Conservation (phyloP, 2,888 invertebrate genomes). For the Megamerina dolium region DNA sequence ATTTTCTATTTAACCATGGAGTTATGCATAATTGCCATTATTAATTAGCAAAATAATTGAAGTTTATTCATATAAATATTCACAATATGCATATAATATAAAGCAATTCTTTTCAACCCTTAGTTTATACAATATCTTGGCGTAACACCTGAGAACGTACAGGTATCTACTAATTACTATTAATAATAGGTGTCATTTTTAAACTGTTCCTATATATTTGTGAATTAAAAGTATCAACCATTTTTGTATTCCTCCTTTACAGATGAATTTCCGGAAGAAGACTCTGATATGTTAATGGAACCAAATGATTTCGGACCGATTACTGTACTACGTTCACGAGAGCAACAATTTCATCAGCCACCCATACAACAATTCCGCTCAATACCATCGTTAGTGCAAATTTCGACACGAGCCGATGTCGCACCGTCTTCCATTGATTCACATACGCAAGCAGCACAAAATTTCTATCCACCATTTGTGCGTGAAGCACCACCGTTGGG, state of each 20-base stretch:
- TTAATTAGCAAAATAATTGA: too few relatives aligned
- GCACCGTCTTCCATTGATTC: slow-evolving; percentile 25
- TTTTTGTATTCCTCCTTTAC: slow-evolving; percentile 5
- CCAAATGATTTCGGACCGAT: slow-evolving; percentile 46
- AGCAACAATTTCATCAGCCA: slow-evolving; percentile 40
- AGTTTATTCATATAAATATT: too few relatives aligned
- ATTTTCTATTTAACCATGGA: too few relatives aligned
- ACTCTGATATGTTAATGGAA: slow-evolving; percentile 50
- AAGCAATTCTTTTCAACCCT: too few relatives aligned
- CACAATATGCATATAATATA: too few relatives aligned
- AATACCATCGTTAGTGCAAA: slow-evolving; percentile 25
- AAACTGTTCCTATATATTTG: too few relatives aligned
- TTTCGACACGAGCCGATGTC: slow-evolving; percentile 27
- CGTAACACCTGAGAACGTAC: too few relatives aligned
- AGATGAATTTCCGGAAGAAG: slow-evolving; percentile 43
- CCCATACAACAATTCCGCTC: slow-evolving; percentile 38
- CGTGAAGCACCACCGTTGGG: slow-evolving; percentile 56
- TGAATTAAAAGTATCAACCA: too few relatives aligned
- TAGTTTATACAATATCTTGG: too few relatives aligned
- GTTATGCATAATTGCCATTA: too few relatives aligned
- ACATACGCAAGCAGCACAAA: slow-evolving; percentile 56
- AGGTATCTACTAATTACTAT: too few relatives aligned
- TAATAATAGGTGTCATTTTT: too few relatives aligned
- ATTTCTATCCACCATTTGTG: slow-evolving; percentile 74
- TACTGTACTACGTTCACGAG: slow-evolving; percentile 42